Evolutionary conservation across 64 coral and sea anemone species (phyloP).

Genomic region (Pocillopora verrucosa): DNA sequence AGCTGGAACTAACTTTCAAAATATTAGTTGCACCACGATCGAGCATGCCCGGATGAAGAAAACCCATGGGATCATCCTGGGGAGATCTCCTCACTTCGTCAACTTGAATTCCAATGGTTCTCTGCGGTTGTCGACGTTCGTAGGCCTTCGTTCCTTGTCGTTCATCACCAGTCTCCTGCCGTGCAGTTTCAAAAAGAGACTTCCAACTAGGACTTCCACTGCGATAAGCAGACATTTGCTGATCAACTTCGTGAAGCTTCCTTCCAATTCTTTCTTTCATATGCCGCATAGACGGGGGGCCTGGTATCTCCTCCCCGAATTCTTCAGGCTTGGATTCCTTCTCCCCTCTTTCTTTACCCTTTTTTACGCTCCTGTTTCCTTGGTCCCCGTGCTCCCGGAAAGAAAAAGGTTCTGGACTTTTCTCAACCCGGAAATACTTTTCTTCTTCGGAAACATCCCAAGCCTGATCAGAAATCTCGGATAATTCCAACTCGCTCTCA

Average conservation of each 20-base stretch:
- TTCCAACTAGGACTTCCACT: neutral
- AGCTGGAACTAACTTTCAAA: conserved; percentile 29
- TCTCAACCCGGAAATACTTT: conserved; percentile 46
- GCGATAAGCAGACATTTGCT: conserved; percentile 7
- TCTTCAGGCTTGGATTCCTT: neutral
- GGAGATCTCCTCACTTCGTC: neutral
- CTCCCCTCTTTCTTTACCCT: neutral
- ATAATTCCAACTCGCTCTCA: conserved; percentile 64
- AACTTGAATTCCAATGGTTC: conserved; percentile 23
- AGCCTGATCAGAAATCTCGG: conserved; percentile 47
- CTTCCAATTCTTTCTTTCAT: conserved; percentile 9
- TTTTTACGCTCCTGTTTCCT: neutral
- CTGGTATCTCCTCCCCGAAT: conserved; percentile 1
- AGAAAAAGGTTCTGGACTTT: conserved; percentile 25
- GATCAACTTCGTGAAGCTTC: conserved; percentile 22
- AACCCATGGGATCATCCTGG: neutral
- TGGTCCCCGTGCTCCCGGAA: neutral
- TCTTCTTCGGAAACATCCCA: conserved; percentile 32
- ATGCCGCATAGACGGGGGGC: conserved; percentile 6
- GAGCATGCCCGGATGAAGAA: neutral
- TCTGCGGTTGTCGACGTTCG: neutral
- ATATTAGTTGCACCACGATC: neutral
- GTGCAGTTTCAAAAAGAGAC: neutral
- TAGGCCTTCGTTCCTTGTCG: too few relatives aligned
- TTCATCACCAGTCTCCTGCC: neutral